Evolutionary conservation across 1,140 invertebrate genomes (phyloP).

Genomic region (Leptestheria dahalacensis): DNA sequence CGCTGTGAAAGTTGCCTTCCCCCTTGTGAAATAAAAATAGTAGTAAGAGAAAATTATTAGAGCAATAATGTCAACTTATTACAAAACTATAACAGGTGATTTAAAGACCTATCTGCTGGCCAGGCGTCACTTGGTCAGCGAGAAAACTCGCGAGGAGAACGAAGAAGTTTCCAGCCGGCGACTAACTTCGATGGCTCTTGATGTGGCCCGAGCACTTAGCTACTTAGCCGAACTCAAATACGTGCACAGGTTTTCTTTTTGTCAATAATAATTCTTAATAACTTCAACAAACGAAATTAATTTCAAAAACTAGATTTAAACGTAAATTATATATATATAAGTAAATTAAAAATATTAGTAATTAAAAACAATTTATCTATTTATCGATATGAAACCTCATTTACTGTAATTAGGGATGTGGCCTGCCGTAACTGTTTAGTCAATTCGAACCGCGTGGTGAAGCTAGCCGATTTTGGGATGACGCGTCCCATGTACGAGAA

Average conservation of each 20-base stretch:
- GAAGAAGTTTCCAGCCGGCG: constrained; percentile 61
- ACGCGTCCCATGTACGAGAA: constrained; percentile 70
- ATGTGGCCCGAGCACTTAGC: constrained; percentile 67
- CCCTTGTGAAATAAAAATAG: neutral
- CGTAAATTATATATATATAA: neutral
- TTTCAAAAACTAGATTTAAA: constrained; percentile 1
- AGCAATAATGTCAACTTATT: constrained; percentile 4
- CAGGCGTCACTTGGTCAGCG: constrained; percentile 60
- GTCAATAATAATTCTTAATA: constrained; percentile 2
- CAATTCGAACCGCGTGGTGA: constrained; percentile 60
- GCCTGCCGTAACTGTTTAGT: constrained; percentile 79
- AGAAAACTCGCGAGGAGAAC: constrained; percentile 42
- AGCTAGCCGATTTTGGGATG: constrained; percentile 89
- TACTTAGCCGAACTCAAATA: constrained; percentile 65
- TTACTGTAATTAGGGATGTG: constrained; percentile 60
- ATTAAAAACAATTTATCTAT: neutral
- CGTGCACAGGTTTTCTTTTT: constrained; percentile 46
- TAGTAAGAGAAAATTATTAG: no score
- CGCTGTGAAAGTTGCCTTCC: no score
- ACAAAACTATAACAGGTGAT: constrained; percentile 49
- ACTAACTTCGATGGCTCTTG: constrained; percentile 68
- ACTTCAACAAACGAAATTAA: neutral
- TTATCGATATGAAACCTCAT: neutral
- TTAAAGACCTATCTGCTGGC: constrained; percentile 74
- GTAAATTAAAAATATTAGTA: neutral